These are phyloP conservation scores for Ceramica pisi DNA, from an alignment of 2,888 invertebrate species.

Conservation along the genomic window DNA sequence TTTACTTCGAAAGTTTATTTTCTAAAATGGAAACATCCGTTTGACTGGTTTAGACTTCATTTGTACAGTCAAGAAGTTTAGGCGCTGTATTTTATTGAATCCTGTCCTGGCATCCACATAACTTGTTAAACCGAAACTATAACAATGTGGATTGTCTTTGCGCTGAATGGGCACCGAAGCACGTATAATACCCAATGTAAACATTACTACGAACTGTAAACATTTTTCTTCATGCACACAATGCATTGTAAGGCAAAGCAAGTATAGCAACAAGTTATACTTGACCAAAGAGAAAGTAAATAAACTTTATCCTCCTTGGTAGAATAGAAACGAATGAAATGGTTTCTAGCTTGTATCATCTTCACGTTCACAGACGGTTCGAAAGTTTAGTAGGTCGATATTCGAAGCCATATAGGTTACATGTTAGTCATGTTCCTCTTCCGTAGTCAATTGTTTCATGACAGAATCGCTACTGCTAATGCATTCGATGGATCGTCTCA, in stretches of 20 bases:
- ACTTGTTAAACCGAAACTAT: conserved; percentile 32
- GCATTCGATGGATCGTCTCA: conserved; percentile 34
- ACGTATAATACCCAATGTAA: conserved; percentile 42
- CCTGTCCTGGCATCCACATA: conserved; percentile 2
- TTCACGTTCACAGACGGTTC: conserved; percentile 30
- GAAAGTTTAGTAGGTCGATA: conserved; percentile 57
- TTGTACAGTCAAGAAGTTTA: neutral
- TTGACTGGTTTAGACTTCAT: conserved; percentile 18
- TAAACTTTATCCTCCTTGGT: conserved; percentile 27
- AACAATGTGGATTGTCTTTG: conserved; percentile 56
- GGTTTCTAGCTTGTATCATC: conserved; percentile 32
- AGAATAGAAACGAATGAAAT: conserved; percentile 30
- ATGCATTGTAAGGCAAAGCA: conserved; percentile 6
- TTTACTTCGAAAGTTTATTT: conserved; percentile 60
- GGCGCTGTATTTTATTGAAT: conserved; percentile 10
- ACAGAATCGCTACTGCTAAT: conserved; percentile 36
- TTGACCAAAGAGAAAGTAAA: conserved; percentile 50
- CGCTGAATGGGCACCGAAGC: conserved; percentile 48
- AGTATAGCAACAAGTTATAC: conserved; percentile 6
- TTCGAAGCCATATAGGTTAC: conserved; percentile 57
- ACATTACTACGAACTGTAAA: conserved; percentile 43
- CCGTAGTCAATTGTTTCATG: conserved; percentile 36
- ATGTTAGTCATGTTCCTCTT: conserved; percentile 55
- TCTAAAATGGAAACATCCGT: conserved; percentile 48
- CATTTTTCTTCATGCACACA: conserved; percentile 29